Base-by-base conservation (phyloP, 2,797 vertebrate genomes). In the Periophthalmus magnuspinnatus region DNA sequence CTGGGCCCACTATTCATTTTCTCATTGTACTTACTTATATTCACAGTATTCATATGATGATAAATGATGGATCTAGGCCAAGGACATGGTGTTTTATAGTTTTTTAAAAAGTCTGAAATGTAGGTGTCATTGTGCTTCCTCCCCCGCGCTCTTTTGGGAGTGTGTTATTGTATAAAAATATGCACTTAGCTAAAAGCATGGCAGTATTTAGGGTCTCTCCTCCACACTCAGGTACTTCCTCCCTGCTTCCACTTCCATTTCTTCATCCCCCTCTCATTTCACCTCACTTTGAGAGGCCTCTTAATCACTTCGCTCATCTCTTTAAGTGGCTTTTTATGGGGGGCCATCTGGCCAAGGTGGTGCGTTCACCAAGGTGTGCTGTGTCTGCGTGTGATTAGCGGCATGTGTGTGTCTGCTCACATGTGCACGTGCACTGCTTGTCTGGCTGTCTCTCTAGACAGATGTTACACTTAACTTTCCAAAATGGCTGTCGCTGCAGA, bases 241-340 rank as follows among this genome's bases (percentile, higher is more conserved):
- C 80, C 80, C 80, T 77, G 71, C 74, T 54, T 67, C 63, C 60
- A 61, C 75, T 73, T 79, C 80, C 80, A 88, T 87, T 86, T 83
- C 89, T 84, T 87, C 84, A 89, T 87, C 84, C 76, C 86, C 81
- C 85, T 85, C 81, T 89, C 86, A 83, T 87, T 86, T 84, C 88
- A 88, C 81, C 88, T 86, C 83, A 90, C 89, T 90, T 87, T 85
- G 86, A 90, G 86, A 91, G 90, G 87, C 86, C 84, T 90, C 90
- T 89, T 93, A 92, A 93, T 93, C 89, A 91, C 89, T 87, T 90
- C 84, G 84, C 91, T 93, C 90, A 91, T 93, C 91, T 92, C 92
- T 92, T 90, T 93, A 93, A 93, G 90, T 90, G 90, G 87, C 81
- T 91, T 92, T 92, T 94, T 92, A 94, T 91, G 86, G 89, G 79